Base-by-base conservation (phyloP, 2,113 vertebrate species). In the Actenoides hombroni region DNA sequence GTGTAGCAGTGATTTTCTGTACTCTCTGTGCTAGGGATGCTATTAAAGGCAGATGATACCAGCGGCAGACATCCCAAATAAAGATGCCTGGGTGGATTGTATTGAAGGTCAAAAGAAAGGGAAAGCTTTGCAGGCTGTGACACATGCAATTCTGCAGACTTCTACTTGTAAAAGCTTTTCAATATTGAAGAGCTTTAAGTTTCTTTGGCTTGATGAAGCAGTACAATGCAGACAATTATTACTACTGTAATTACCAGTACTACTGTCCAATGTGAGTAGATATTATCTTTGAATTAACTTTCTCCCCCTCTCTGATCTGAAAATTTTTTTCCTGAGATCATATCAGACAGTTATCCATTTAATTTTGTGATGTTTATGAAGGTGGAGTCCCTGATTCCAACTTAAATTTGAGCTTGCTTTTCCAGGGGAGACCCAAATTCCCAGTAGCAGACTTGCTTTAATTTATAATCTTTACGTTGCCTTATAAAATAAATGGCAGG, bases 391-490 rank as follows among this genome's bases (percentile, higher is more conserved):
- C 77, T 64, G 60, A 78, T 82, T 75, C 33, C 40, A 65, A 35
- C 24, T 4, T 37, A 61, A 89, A 46, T 64, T 83, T 74, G 42
- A 88, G 75, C 28, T 76, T 73, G 40, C 23, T 71, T 94, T 96
- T 95, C 68, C 64, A 83, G 78, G 83, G 74, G 4, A 96, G 63
- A 15, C 46, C 79, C 86, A 44, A 29, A 44, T 65, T 81, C 57
- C 53, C 65, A 88, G 54, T 82, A 94, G 37, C 29, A 76, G 54
- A 13, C 53, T 92, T 86, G 53, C 82, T 94, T 90, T 91, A 67
- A 74, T 95, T 93, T 84, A 68, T 25, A 46, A 70, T 93, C 84
- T 94, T 90, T 67, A 92, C 75, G 53, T 90, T 89, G 68, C 40
- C 40, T 91, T 94, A 53, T 68, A 83, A 94, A 74, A 91, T 35